phyloP scores from a whole-genome alignment of 2,113 vertebrate species.

The Puntigrus tetrazona region DNA sequence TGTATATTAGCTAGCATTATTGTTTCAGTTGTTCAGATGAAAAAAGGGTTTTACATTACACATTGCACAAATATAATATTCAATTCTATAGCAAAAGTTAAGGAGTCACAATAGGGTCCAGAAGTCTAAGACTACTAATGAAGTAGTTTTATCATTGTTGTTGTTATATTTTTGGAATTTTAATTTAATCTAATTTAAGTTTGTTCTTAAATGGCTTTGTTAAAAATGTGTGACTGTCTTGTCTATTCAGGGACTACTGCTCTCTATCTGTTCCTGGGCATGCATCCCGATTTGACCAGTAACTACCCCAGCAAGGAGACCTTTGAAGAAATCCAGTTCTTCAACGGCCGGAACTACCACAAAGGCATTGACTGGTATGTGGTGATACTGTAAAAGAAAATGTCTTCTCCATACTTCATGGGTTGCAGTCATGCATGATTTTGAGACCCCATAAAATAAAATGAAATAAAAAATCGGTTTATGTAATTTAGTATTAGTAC shows the following conservation, averaged over 20 bases:
- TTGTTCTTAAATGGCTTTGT: neutral
- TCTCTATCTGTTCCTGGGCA: conserved; percentile 87
- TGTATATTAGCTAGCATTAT: neutral
- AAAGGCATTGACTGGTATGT: conserved; percentile 89
- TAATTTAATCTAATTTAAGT: no score
- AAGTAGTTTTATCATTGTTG: neutral
- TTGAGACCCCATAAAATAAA: conserved; percentile 1
- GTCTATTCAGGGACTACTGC: conserved; percentile 82
- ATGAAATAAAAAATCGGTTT: no score
- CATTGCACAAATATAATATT: neutral
- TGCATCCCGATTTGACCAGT: conserved; percentile 88
- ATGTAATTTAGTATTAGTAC: no score
- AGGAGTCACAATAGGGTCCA: neutral
- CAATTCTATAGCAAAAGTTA: neutral
- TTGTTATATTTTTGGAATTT: neutral
- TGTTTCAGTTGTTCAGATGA: neutral
- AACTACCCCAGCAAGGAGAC: conserved; percentile 90
- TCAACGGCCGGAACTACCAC: conserved; percentile 90
- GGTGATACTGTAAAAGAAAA: neutral
- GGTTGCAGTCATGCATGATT: conserved; percentile 28
- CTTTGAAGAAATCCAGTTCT: conserved; percentile 92
- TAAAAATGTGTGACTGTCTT: neutral
- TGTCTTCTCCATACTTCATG: neutral
- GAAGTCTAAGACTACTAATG: neutral
- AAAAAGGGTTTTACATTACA: neutral